Conservation (phyloP, 2,888 invertebrate genomes). For the Xestia xanthographa region DNA sequence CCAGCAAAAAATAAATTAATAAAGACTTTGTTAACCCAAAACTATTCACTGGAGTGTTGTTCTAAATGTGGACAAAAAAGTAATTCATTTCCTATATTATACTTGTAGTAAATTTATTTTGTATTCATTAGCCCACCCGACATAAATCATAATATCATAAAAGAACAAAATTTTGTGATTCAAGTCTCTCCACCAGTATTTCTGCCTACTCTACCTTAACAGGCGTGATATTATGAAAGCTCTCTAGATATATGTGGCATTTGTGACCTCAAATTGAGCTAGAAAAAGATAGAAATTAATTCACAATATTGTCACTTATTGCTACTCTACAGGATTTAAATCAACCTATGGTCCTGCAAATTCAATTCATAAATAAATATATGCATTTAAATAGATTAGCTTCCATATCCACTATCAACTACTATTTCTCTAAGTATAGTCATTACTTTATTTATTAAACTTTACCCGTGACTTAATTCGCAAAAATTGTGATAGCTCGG, state of each 20-base stretch:
- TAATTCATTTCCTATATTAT: constrained; percentile 14
- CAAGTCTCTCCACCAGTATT: too few species aligned
- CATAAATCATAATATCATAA: neutral
- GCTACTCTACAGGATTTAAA: neutral
- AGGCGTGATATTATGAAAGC: neutral
- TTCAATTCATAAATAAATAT: neutral
- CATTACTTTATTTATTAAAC: neutral
- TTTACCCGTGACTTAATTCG: too few species aligned
- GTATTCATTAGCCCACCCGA: neutral
- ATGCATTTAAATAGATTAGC: neutral
- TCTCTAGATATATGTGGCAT: neutral
- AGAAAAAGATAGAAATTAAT: neutral
- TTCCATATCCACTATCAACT: neutral
- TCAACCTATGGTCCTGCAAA: neutral
- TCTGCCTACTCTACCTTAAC: neutral
- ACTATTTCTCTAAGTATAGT: neutral
- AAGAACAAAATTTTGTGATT: neutral
- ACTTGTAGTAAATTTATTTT: neutral
- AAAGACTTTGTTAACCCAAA: neutral
- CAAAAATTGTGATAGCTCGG: too few species aligned
- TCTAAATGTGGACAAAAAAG: constrained; percentile 7
- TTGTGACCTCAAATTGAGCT: neutral
- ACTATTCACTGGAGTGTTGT: constrained; percentile 11
- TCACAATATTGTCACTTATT: neutral
- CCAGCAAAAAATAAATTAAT: constrained; percentile 13